Evolutionary conservation across 2,888 invertebrate genomes (phyloP), one percentile per base, ranked within the genome.

Genomic region (Ectobius pallidus): DNA sequence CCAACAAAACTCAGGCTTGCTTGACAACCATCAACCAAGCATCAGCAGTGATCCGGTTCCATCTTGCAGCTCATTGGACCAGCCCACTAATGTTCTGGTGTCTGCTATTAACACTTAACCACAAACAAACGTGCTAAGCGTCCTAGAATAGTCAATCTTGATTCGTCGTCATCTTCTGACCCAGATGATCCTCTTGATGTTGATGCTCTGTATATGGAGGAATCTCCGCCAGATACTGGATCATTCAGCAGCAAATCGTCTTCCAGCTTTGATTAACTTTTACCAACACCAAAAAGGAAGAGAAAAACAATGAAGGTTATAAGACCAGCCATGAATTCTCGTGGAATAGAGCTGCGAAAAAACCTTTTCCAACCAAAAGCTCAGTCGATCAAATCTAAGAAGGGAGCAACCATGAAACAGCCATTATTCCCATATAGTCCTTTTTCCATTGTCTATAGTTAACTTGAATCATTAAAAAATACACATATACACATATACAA

Each of bases 31-130:
- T 62, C 34, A 32, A 32, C 14, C 34, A 32, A 62, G 62, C 62
- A 62, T 9, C 34, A 62, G 62, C 34, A 62, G 62, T 39, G 62
- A 32, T 62, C 62, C 62, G 62, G 62, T 62, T 62, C 62, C 62
- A 32, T 32, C 62, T 62, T 27, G 14, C 34, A 62, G 62, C 62
- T 62, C 32, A 62, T 32, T 62, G 20, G 32, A 62, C 62, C 32
- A 62, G 32, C 18, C 34, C 62, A 32, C 32, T 32, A 32, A 11
- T 62, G 6, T 62, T 62, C 34, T 62, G 62, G 34, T 18, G 32
- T 62, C 32, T 32, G 34, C 4, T 62, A 32, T 32, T 62, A 9
- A 62, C 32, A 32, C 62, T 62, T 22, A 30, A 62, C 34, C 30
- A 55, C 3, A 55, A 55, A 55, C 11, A 11, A 55, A 55, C 4